Conservation (phyloP, 2,888 invertebrate genomes). For the Epinotia brunnichana region DNA sequence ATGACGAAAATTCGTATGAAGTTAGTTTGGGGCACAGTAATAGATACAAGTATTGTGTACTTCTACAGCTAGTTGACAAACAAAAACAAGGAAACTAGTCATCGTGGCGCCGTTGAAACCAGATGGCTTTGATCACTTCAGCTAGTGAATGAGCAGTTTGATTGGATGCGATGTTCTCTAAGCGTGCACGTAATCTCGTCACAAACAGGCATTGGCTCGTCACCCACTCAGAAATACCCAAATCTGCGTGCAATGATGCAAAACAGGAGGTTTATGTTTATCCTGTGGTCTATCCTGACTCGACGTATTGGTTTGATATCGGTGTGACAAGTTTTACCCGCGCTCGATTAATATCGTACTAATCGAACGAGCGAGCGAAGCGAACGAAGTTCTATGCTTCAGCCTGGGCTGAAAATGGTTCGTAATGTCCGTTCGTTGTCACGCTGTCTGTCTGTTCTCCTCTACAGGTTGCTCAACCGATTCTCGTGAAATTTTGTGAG, state of each 20-base stretch:
- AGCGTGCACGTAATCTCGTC: conserved; percentile 1
- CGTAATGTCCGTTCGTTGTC: no score
- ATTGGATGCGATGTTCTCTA: conserved; percentile 5
- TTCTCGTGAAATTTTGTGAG: no score
- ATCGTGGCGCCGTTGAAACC: not conserved
- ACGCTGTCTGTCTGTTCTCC: no score
- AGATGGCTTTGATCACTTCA: conserved; percentile 25
- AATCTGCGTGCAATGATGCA: not conserved
- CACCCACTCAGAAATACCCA: not conserved
- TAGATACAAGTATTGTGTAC: no score
- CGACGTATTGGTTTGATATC: not conserved
- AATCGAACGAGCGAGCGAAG: no score
- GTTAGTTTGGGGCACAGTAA: no score
- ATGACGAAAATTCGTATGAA: no score
- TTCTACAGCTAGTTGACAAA: not conserved
- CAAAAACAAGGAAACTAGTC: conserved; percentile 3
- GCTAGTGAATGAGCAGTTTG: conserved; percentile 7
- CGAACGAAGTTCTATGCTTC: no score
- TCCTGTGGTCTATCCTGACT: not conserved
- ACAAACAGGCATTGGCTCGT: not conserved
- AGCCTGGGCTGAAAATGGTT: no score
- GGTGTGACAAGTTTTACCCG: not conserved
- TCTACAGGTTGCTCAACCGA: no score
- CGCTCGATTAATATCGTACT: no score
- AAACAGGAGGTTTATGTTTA: not conserved